Base-by-base conservation (phyloP, 1,140 invertebrate genomes). In the Hylyphantes graminicola region DNA sequence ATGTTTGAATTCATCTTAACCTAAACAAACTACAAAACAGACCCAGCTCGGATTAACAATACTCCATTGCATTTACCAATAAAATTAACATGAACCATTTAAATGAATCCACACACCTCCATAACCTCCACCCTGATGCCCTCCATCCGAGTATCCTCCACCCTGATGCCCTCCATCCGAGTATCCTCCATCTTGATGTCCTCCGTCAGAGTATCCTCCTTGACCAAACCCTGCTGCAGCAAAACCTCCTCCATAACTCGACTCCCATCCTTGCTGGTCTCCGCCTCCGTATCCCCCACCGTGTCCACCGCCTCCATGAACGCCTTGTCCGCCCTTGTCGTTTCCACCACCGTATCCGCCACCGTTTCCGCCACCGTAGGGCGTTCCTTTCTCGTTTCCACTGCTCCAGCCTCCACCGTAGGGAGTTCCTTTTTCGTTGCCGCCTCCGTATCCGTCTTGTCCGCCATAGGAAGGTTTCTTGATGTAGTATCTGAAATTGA, bases 131-230 rank as follows among this genome's bases (percentile, higher is more conserved):
- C 54, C 64, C 21, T 59, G 64, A 11, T 55, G 54, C 54, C 79
- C 79, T 73, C 67, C 61, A 48, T 84, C 73, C 17, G 55, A 50
- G 19, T 13, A 21, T 54, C 53, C 63, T 68, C 68, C 53, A 12
- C 72, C 77, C 54, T 63, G 53, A 19, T 85, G 65, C 72, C 81
- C 84, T 50, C 75, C 64, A 17, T 5, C 35, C n/a, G n/a, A n/a
- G n/a, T 77, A 51, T 53, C 86, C 87, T 72, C 74, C 82, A 12
- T 64, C 88, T 86, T 63, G 87, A 87, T 15, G 79, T 77, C 79
- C 67, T 15, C 55, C 50, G 13, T 65, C 57, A 11, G 70, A 65
- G 48, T 70, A 55, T 57, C 63, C 85, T 21, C 84, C 86, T 13
- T 80, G 67, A 15, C 75, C 63, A 12, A 54, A 77, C 19, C 13